Evolutionary conservation across 2,888 invertebrate genomes (phyloP).

Genomic region (Prostheceraeus crozeri): DNA sequence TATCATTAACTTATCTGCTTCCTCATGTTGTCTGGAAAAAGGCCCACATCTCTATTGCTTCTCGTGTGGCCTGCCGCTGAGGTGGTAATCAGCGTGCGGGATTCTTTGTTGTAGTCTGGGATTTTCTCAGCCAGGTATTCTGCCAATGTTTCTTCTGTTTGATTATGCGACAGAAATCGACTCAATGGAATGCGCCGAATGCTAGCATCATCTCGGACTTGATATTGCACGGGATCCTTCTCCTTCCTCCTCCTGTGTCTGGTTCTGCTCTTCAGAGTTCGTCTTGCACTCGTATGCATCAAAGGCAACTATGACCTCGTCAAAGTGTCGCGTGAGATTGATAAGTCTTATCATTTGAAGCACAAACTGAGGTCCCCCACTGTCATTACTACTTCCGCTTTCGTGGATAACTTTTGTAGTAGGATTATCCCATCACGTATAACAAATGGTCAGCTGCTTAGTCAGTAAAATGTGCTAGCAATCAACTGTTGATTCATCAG

Average conservation of each 20-base stretch:
- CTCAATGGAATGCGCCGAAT: slow-evolving; percentile 35
- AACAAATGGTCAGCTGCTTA: too few species aligned
- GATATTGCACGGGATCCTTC: slow-evolving; percentile 31
- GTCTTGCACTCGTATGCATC: slow-evolving; percentile 34
- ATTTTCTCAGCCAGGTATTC: slow-evolving; percentile 36
- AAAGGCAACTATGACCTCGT: slow-evolving; percentile 37
- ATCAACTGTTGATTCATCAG: too few species aligned
- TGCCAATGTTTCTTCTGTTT: slow-evolving; percentile 33
- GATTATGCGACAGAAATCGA: slow-evolving; percentile 38
- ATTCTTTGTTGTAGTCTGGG: slow-evolving; percentile 33
- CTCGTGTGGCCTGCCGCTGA: slow-evolving; percentile 34
- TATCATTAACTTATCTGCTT: slow-evolving; percentile 28
- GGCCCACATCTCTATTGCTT: slow-evolving; percentile 23
- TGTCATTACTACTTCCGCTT: slow-evolving; percentile 15
- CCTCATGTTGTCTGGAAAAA: slow-evolving; percentile 25
- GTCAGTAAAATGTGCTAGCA: too few species aligned
- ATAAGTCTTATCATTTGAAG: slow-evolving; percentile 33
- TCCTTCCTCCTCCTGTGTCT: slow-evolving; percentile 17
- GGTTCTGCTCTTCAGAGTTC: slow-evolving; percentile 35
- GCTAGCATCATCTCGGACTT: slow-evolving; percentile 34
- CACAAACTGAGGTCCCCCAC: not conserved
- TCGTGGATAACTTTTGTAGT: slow-evolving; percentile 33
- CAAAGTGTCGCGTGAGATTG: slow-evolving; percentile 30
- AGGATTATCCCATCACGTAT: slow-evolving; percentile 38
- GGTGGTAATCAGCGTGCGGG: slow-evolving; percentile 32